Percentiles rank a stretch among this genome's conserved stretches.
Evolutionary conservation across 2,888 invertebrate genomes (phyloP).

Genomic region (Zeuzera pyrina): DNA sequence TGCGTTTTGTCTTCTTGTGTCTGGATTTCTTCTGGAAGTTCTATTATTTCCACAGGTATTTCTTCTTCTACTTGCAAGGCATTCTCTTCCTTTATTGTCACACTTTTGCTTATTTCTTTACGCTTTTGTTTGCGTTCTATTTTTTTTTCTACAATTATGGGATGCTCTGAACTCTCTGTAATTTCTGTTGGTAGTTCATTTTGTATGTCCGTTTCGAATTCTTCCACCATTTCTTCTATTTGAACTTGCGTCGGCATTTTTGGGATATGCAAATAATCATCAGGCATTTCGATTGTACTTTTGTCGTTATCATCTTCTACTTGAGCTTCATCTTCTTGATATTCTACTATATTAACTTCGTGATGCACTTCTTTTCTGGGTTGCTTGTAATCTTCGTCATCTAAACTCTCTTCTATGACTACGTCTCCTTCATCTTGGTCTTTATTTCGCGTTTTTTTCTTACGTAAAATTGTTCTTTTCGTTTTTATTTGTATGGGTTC

Average conservation of each 20-base stretch:
- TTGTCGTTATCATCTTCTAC: slow-evolving; percentile 31
- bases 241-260: slow-evolving; percentile 33
- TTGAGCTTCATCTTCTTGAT: slow-evolving; percentile 31
- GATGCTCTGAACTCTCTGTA: not conserved
- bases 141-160: not conserved
- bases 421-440: slow-evolving; percentile 47
- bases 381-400: slow-evolving; percentile 38
- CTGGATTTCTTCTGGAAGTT: slow-evolving; percentile 36
- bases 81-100: slow-evolving; percentile 30
- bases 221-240: slow-evolving; percentile 38
- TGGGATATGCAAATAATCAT: slow-evolving; percentile 40
- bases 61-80: slow-evolving; percentile 28
- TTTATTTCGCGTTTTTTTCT: slow-evolving; percentile 30
- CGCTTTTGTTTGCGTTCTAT: slow-evolving; percentile 9
- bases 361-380: slow-evolving; percentile 21
- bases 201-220: no score
- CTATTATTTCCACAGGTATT: slow-evolving; percentile 12
- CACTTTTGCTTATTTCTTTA: slow-evolving; percentile 19
- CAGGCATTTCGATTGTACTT: slow-evolving; percentile 47
- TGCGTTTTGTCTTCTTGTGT: slow-evolving; percentile 10
- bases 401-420: slow-evolving; percentile 66
- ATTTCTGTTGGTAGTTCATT: slow-evolving; percentile 9
- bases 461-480: slow-evolving; percentile 69
- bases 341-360: slow-evolving; percentile 55
- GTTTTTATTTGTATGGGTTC: slow-evolving; percentile 72